Percentiles rank a stretch among this genome's conserved stretches.
These are phyloP conservation scores for Cydia strobilella DNA, from an alignment of 1,140 invertebrate species.

Conservation along the genomic window DNA sequence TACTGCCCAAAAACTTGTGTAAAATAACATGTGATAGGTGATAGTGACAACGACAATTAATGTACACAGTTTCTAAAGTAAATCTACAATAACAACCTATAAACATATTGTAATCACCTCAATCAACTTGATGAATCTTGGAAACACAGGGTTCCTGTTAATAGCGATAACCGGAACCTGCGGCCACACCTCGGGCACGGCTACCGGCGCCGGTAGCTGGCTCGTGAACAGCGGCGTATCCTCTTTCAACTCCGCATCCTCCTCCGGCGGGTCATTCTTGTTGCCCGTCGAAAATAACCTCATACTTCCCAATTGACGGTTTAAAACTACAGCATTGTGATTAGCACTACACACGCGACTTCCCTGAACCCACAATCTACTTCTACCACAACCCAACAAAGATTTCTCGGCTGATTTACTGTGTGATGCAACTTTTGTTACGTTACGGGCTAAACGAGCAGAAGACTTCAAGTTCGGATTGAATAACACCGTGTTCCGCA, in stretches of 20 bases:
- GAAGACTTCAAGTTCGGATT: constrained; percentile 59
- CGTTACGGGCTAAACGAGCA: constrained; percentile 52
- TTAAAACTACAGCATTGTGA: constrained; percentile 37
- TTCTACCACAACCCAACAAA: constrained; percentile 34
- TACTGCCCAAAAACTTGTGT: too few species aligned
- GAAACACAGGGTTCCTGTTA: constrained; percentile 97
- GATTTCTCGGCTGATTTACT: constrained; percentile 48
- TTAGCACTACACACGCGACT: constrained; percentile 53
- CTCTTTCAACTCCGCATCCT: constrained; percentile 65
- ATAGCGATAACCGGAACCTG: constrained; percentile 97
- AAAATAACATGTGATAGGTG: too few species aligned
- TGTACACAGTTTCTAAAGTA: too few species aligned
- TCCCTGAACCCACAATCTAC: constrained; percentile 29
- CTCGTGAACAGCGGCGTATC: constrained; percentile 69
- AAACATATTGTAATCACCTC: constrained; percentile 83
- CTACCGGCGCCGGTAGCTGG: constrained; percentile 92
- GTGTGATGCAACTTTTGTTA: constrained; percentile 70
- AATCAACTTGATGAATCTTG: constrained; percentile 98
- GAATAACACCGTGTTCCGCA: constrained; percentile 57
- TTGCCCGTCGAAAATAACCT: constrained; percentile 64
- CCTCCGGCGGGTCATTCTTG: constrained; percentile 70
- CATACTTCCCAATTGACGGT: constrained; percentile 37
- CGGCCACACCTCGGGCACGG: constrained; percentile 98
- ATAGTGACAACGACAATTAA: too few species aligned
- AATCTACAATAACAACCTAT: background rate